Evolutionary conservation across 2,888 invertebrate species (phyloP), one percentile per base, ranked within the genome.

Genomic region (Phaonia tiefii): DNA sequence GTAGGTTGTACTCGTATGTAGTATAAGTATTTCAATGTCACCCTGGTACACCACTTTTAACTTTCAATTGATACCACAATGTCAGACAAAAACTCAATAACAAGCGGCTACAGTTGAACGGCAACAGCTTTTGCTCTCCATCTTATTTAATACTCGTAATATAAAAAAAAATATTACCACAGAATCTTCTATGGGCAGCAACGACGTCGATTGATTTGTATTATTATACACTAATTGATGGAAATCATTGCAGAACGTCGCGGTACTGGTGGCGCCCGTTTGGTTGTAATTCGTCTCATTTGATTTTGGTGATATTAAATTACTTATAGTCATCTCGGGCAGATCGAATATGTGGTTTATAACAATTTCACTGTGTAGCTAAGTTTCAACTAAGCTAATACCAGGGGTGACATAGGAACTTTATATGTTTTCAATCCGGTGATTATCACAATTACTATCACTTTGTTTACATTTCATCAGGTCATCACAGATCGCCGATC

Each of bases 31-130:
- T 10, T 69, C 67, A 69, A 69, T 42, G 54, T 56, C 69, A 69
- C 54, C 17, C 51, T 20, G n/a, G n/a, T n/a, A 17, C 2, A 26
- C 10, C 46, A 60, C 63, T 44, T 31, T 74, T 77, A 66, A 71
- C 51, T 71, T 77, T 78, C 73, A 72, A 67, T 69, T 67, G 51
- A 60, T 37, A 51, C n/a, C n/a, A 39, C 63, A 63, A 60, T 63
- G 72, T 63, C 72, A 74, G 20, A 3, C 10, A 67, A 46, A n/a
- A 44, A 70, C 39, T 60, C 60, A 42, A 42, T 42, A 22, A n/a
- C 22, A 51, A 4, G 11, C 49, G 20, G 51, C 22, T 51, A 11
- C 20, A 15, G 3, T 5, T 51, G 51, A 51, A 20, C 51, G 11
- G 2, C n/a, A 51, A 22, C 51, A 20, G 15, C 17, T 49, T 17